Percentiles rank a stretch among this genome's conserved stretches.
Conservation (phyloP, 2,113 vertebrate genomes). For the Scomber scombrus region DNA sequence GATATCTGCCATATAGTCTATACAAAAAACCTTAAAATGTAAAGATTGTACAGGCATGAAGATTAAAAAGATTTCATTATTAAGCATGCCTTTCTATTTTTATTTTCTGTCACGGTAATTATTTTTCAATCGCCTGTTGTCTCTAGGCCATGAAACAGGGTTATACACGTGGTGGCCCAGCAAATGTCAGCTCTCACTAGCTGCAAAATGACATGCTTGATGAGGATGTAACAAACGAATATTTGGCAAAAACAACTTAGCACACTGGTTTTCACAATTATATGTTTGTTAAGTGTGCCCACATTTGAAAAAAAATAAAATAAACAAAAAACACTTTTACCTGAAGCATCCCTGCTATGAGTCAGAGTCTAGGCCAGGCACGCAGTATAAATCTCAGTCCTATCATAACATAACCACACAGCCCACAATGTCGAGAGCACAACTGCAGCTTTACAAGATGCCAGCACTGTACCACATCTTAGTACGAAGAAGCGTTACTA, state of each 20-base stretch:
- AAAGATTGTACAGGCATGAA: not conserved
- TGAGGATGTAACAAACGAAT: not conserved
- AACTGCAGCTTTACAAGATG: conserved; percentile 30
- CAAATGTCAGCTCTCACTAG: conserved; percentile 38
- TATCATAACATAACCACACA: conserved; percentile 62
- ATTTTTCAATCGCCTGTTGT: conserved; percentile 7
- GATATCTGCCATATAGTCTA: not conserved
- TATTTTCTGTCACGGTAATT: not conserved
- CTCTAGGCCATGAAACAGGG: conserved; percentile 32
- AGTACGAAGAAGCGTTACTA: no score
- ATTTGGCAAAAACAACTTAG: conserved; percentile 16
- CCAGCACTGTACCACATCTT: conserved; percentile 8
- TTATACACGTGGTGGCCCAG: conserved; percentile 59
- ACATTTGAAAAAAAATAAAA: not conserved
- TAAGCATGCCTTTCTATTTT: conserved; percentile 1
- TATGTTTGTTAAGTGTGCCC: not conserved
- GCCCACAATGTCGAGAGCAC: conserved; percentile 40
- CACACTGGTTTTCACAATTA: not conserved
- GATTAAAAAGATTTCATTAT: not conserved
- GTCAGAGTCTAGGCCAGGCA: conserved; percentile 68
- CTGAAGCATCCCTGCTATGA: conserved; percentile 62
- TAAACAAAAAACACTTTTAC: conserved; percentile 17
- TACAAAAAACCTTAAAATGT: not conserved
- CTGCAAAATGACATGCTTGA: conserved; percentile 1
- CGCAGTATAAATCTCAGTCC: conserved; percentile 56